Evolutionary conservation across 1,140 invertebrate species (phyloP), one percentile per base, ranked within the genome.

Genomic region (Drosophila bifasciata): DNA sequence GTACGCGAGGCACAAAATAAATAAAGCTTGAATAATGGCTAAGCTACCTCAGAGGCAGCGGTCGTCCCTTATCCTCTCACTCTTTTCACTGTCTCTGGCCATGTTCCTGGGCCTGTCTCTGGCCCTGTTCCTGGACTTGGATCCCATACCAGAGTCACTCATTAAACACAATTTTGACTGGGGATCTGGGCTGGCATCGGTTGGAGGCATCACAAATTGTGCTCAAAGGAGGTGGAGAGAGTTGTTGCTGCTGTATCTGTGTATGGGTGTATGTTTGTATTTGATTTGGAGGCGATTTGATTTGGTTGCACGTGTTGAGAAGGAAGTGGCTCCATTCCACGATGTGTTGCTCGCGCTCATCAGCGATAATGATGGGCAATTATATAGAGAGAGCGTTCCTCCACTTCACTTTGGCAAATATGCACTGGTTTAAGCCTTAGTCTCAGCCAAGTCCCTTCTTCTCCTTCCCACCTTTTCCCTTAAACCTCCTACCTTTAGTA

Each of bases 1-100:
- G 56, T 52, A n/a, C n/a, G n/a, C 51, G 52, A 66, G 55, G 62
- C 67, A 61, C 57, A 84, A 88, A 88, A 88, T 88, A 88, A 88
- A 88, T 88, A 88, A 88, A 88, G 76, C 66, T 77, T 88, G 84
- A 88, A 79, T 88, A 88, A 88, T 88, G 83, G 75, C 83, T 88
- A 86, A 86, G 83, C 78, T 86, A 78, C 78, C 75, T 64, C 78
- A 36, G 32, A 13, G 70, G 77, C 73, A 77, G 72, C 59, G 25
- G 55, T n/a, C 58, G 23, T 17, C 15, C 48, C n/a, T 28, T 16
- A 49, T 36, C 19, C 43, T 44, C 28, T 5, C 32, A 9, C 8
- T 9, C 9, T 9, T 9, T 9, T 0, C 28, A 9, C 28, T 9
- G 28, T 32, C 28, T 28, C 28, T 9, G 3, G 28, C 9, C 9